Percentiles rank a stretch among this genome's conserved stretches.
Conservation (phyloP, 2,113 vertebrate genomes). For the Ptilorrhoa leucosticta region DNA sequence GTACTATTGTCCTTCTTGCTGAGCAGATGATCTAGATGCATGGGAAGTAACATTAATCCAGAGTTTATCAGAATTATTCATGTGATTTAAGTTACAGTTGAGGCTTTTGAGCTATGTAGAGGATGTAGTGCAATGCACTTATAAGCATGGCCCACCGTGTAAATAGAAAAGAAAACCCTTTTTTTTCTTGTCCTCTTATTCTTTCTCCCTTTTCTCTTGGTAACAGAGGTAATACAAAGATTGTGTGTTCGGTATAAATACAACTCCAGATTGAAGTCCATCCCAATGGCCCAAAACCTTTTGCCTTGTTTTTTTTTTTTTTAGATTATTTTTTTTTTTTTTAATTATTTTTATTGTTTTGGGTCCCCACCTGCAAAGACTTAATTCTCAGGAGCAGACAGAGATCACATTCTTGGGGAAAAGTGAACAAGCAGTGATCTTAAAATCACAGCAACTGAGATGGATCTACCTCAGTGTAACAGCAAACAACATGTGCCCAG, state of each 20-base stretch:
- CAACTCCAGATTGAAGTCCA: not conserved
- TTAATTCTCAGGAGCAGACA: not conserved
- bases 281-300: not conserved
- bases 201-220: not conserved
- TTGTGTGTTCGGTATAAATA: not conserved
- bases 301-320: not conserved
- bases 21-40: not conserved
- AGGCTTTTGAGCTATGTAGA: not conserved
- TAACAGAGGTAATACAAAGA: not conserved
- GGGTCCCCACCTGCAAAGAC: not conserved
- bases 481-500: accelerated
- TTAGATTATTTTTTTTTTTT: not conserved
- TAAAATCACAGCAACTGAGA: not conserved
- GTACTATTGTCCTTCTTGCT: not conserved
- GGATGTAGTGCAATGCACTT: not conserved
- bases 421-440: accelerated
- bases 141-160: not conserved
- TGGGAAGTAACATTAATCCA: not conserved
- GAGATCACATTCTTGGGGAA: not conserved
- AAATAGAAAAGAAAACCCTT: not conserved
- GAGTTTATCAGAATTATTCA: not conserved
- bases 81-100: not conserved
- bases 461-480: not conserved
- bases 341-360: not conserved
- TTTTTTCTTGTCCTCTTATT: not conserved